A percentile compares a stretch with the other conserved stretches of the same genome.
phyloP scores from a whole-genome alignment of 2,113 vertebrate genomes.

The Antechinus stuartii region DNA sequence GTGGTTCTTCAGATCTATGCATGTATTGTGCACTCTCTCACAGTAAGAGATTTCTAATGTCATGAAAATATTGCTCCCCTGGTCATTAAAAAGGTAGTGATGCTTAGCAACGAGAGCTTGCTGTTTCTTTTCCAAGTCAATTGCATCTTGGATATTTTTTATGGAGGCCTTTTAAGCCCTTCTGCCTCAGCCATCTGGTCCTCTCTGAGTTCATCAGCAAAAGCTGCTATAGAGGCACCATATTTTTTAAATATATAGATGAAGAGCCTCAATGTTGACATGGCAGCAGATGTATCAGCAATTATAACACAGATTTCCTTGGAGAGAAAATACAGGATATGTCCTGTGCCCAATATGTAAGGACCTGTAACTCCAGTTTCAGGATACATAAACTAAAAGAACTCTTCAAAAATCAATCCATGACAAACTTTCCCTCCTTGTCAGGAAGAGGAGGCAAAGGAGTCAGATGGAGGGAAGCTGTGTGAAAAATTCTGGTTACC shows the following conservation, averaged over 20 bases:
- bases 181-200: constrained; percentile 87
- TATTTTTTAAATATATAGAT: constrained; percentile 91
- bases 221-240: constrained; percentile 88
- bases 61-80: constrained; percentile 95
- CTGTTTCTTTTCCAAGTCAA: constrained; percentile 92
- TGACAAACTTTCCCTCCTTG: constrained; percentile 93
- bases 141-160: constrained; percentile 79
- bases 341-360: constrained; percentile 95
- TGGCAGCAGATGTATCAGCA: constrained; percentile 89
- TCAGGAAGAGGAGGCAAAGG: constrained; percentile 95
- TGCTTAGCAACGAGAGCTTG: constrained; percentile 92
- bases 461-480: constrained; percentile 86
- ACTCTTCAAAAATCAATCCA: constrained; percentile 94
- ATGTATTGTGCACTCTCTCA: constrained; percentile 91
- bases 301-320: constrained; percentile 97
- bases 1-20: constrained; percentile 94
- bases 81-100: constrained; percentile 91
- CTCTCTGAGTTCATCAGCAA: constrained; percentile 94
- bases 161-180: constrained; percentile 86
- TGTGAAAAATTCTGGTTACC: constrained; percentile 88
- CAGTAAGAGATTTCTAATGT: constrained; percentile 93
- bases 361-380: constrained; percentile 99
- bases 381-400: constrained; percentile 96
- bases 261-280: constrained; percentile 82
- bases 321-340: constrained; percentile 92